These are phyloP conservation scores for Lutjanus campechanus DNA, from an alignment of 2,797 vertebrate species.

Conservation along the genomic window DNA sequence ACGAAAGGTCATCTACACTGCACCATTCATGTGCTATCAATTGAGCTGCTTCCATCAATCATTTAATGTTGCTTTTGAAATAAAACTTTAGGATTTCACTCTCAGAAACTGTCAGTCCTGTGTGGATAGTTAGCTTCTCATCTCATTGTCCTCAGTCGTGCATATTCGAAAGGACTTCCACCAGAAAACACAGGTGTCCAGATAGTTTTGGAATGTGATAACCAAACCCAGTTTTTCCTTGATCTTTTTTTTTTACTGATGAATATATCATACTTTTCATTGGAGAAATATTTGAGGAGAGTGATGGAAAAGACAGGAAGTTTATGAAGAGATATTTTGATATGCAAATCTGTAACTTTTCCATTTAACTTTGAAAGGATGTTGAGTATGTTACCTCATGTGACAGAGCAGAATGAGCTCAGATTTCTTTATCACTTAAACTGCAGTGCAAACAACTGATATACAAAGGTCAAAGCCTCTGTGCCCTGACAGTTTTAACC, in stretches of 20 bases:
- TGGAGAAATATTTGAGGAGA: neutral
- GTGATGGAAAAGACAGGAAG: neutral
- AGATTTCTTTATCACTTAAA: slow-evolving; percentile 18
- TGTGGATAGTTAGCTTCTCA: neutral
- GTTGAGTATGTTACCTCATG: neutral
- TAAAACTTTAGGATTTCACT: slow-evolving; percentile 32
- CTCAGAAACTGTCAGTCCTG: slow-evolving; percentile 20
- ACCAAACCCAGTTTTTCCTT: neutral
- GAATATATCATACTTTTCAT: neutral
- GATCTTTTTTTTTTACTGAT: neutral
- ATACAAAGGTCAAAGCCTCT: slow-evolving; percentile 38
- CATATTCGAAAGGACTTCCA: slow-evolving; percentile 31
- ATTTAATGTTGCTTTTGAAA: slow-evolving; percentile 20
- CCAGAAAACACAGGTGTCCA: neutral
- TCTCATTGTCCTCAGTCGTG: slow-evolving; percentile 19
- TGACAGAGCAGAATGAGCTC: slow-evolving; percentile 5
- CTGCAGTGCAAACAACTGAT: slow-evolving; percentile 26
- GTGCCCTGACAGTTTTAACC: slow-evolving; percentile 11
- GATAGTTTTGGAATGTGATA: neutral
- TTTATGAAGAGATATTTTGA: neutral
- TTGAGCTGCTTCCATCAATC: slow-evolving; percentile 20
- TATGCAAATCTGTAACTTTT: neutral
- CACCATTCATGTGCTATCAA: slow-evolving; percentile 6
- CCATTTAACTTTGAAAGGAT: neutral
- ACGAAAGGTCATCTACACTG: slow-evolving; percentile 35